Conservation (phyloP, 1,140 invertebrate genomes). For the Drosophila aff. region DNA sequence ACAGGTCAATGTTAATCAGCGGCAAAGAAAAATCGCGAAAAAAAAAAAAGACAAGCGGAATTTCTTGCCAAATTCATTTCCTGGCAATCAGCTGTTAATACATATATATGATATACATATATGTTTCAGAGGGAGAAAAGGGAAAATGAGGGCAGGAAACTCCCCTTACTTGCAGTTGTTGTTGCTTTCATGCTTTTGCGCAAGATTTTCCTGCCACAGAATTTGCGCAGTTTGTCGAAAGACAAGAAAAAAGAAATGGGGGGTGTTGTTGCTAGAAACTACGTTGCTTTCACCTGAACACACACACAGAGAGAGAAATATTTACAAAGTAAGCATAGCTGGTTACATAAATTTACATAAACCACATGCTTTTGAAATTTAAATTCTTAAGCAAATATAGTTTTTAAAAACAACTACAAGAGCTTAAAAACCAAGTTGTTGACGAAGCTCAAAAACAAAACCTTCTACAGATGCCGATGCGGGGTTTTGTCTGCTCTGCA, state of each 20-base stretch:
- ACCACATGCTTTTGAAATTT: constrained; percentile 8
- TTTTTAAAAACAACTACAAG: background rate
- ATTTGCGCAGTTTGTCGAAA: constrained; percentile 69
- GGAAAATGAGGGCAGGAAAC: background rate
- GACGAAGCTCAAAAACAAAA: no score
- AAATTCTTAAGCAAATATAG: constrained; percentile 3
- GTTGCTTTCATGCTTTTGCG: constrained; percentile 58
- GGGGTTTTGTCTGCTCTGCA: background rate
- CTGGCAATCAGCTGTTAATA: constrained; percentile 15
- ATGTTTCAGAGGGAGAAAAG: background rate
- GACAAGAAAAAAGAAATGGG: background rate
- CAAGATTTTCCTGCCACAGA: constrained; percentile 48
- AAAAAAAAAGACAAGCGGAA: background rate
- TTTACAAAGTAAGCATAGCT: constrained; percentile 12
- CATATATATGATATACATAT: background rate
- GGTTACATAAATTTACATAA: constrained; percentile 11
- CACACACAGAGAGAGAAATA: constrained; percentile 14
- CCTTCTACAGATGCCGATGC: background rate
- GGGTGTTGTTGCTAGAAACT: background rate
- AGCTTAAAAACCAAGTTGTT: background rate
- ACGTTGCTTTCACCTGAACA: constrained; percentile 31
- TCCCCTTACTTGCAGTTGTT: constrained; percentile 31
- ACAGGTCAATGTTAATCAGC: constrained; percentile 47
- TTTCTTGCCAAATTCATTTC: constrained; percentile 10
- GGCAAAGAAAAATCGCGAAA: constrained; percentile 16